Base-by-base conservation (phyloP, 2,797 vertebrate species). In the Artibeus jamaicensis region DNA sequence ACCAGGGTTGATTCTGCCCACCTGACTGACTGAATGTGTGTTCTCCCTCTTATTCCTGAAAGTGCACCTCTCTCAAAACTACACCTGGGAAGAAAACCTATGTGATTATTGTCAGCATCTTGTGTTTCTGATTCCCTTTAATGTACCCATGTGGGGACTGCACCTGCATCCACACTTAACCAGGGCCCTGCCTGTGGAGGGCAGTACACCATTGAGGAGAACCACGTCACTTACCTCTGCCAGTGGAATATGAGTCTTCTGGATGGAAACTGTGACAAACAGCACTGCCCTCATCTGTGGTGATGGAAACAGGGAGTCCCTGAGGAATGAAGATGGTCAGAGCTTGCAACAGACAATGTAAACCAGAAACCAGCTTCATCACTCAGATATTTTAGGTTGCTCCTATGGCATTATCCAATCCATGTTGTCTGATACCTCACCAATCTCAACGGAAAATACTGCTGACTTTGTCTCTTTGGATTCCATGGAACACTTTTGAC, bases 121-220 rank as follows among this genome's bases (percentile, higher is more conserved):
- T 1, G 2, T 6, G 3, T 48, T 44, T 26, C 14, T 6, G 2
- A 10, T 24, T 9, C 16, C 42, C 8, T 3, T 19, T 15, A n/a
- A 32, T 2, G 21, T 22, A 3, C 42, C 16, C 12, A 29, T 0
- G 2, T 3, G 9, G n/a, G 11, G 70, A 19, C 32, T 24, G 6
- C 44, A 11, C 16, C 46, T 5, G 21, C 22, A 50, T 11, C 29
- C 26, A 34, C 12, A 9, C 53, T 18, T 39, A 9, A 0, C 50
- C 39, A 39, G 39, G 3, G 39, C 29, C 6, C 0, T 57, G n/a
- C 48, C 46, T 11, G 4, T 0, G 55, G 3, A 88, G 46, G 29
- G 57, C 4, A 21, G 62, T 21, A 26, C 44, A 9, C 44, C 32
- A 42, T 82, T 86, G 42, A 74, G 50, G 6, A 29, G 81, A 55